phyloP scores from a whole-genome alignment of 2,888 invertebrate species.

The Carcina quercana region DNA sequence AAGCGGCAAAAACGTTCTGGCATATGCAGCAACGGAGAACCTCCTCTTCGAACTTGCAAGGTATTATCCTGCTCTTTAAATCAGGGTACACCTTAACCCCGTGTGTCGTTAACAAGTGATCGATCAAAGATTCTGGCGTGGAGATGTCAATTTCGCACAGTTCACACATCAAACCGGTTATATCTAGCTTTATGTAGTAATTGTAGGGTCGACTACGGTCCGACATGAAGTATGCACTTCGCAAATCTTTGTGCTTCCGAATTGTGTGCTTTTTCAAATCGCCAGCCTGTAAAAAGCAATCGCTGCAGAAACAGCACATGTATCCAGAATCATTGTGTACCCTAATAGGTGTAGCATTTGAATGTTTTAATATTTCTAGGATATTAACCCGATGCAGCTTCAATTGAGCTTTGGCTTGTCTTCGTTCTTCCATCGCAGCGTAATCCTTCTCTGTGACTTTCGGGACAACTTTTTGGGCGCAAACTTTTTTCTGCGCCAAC shows the following conservation, averaged over 20 bases:
- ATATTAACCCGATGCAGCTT: neutral
- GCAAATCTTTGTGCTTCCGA: neutral
- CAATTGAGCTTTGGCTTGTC: neutral
- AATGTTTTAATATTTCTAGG: slow-evolving; percentile 5
- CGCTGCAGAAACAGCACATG: neutral
- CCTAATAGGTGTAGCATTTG: slow-evolving; percentile 7
- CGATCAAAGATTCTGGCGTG: slow-evolving; percentile 6
- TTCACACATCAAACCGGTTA: slow-evolving; percentile 22
- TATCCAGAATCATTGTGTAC: slow-evolving; percentile 5
- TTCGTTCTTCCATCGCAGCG: slow-evolving; percentile 13
- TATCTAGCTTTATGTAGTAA: slow-evolving; percentile 30
- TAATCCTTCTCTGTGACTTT: no score
- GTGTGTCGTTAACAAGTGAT: slow-evolving; percentile 17
- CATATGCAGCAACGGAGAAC: slow-evolving; percentile 22
- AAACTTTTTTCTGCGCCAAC: no score
- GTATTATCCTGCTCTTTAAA: slow-evolving; percentile 32
- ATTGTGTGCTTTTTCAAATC: neutral
- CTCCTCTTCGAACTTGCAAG: slow-evolving; percentile 32
- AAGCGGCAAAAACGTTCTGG: slow-evolving; percentile 16
- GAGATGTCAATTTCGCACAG: slow-evolving; percentile 8
- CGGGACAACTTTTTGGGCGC: no score
- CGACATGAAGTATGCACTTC: no score
- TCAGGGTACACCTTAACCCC: slow-evolving; percentile 22
- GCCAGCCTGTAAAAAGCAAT: neutral
- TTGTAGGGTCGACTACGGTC: no score